Percentiles rank a stretch among this genome's conserved stretches.
Evolutionary conservation across 2,888 invertebrate genomes (phyloP).

Genomic region (Pecten maximus): DNA sequence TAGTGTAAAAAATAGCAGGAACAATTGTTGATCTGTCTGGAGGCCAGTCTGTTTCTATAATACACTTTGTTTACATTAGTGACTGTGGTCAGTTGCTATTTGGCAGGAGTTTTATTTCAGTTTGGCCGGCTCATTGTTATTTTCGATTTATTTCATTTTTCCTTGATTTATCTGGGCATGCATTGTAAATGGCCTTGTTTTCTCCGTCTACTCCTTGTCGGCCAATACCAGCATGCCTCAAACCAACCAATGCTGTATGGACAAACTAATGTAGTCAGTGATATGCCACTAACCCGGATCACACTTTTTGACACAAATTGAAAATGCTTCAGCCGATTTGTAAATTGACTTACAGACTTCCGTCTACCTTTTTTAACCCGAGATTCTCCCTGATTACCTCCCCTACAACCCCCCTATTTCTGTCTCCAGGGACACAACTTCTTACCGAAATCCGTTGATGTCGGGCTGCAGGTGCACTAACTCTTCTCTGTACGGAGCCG

Average conservation of each 20-base stretch:
- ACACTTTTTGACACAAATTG: neutral
- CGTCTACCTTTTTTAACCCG: neutral
- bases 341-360: neutral
- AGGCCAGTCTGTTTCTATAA: slow-evolving; percentile 35
- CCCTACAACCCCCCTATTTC: slow-evolving; percentile 17
- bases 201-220: neutral
- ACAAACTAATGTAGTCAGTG: neutral
- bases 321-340: neutral
- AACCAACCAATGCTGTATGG: neutral
- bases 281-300: neutral
- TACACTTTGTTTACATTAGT: slow-evolving; percentile 18
- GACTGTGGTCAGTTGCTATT: slow-evolving; percentile 14
- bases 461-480: slow-evolving; percentile 16
- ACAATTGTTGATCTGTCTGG: slow-evolving; percentile 1
- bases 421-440: neutral
- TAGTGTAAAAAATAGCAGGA: neutral
- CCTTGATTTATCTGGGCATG: neutral
- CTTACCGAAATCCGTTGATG: neutral
- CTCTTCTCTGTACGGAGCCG: neutral
- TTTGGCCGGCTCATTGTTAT: neutral
- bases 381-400: neutral
- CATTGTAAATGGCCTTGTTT: neutral
- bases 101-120: slow-evolving; percentile 10
- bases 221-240: slow-evolving; percentile 2
- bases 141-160: slow-evolving; percentile 30